Base-by-base conservation (phyloP, 2,888 invertebrate genomes). In the Caenorhabditis auriculariae region DNA sequence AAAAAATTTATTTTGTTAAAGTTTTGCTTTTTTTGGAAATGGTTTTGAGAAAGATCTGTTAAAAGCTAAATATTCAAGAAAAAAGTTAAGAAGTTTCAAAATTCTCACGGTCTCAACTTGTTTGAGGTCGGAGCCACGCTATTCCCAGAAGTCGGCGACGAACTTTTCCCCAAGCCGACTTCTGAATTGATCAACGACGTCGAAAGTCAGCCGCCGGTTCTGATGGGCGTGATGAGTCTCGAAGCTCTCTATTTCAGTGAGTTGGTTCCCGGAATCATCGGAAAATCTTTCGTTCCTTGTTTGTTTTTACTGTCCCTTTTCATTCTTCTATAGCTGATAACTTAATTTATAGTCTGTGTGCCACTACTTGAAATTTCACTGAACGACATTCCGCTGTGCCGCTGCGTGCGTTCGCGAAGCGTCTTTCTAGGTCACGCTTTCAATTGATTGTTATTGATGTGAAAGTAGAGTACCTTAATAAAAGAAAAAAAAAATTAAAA, bases 91-190 rank as follows among this genome's bases (percentile, higher is more conserved):
- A n/a, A n/a, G n/a, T n/a, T n/a, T n/a, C n/a, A n/a, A n/a, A n/a
- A n/a, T n/a, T n/a, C n/a, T n/a, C n/a, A n/a, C n/a, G n/a, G n/a
- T n/a, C n/a, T n/a, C n/a, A n/a, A n/a, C n/a, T n/a, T n/a, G n/a
- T n/a, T n/a, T n/a, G n/a, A n/a, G n/a, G n/a, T n/a, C n/a, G n/a
- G n/a, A n/a, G n/a, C n/a, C n/a, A n/a, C n/a, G n/a, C n/a, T n/a
- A n/a, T n/a, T n/a, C n/a, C 61, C 61, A 1, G 42, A 45, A 15
- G 39, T 61, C 21, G 61, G 61, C n/a, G 61, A 61, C 41, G 53
- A 47, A 17, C 21, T 61, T 0, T 26, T 61, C 12, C 53, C 55
- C 19, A 45, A 43, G 15, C 56, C 46, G 4, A 35, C 43, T 6
- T 47, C 26, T 12, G 35, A 43, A 23, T 4, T 53, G 12, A 48